Base-by-base conservation (phyloP, 92 coral and sea anemone genomes). In the Plumapathes pennacea region DNA sequence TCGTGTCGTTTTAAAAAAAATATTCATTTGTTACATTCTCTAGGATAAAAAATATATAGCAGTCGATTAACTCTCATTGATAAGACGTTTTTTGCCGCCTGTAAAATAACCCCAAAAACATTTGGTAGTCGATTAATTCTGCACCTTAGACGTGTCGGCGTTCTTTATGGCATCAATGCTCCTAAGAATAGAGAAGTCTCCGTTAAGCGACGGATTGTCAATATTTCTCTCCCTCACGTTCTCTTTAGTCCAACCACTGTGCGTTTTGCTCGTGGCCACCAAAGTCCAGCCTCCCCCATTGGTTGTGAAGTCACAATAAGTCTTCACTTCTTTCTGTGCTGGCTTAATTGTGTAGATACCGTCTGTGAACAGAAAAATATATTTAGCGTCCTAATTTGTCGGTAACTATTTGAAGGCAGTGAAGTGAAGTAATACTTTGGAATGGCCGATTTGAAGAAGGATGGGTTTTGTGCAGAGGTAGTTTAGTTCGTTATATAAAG, bases 241-340 rank as follows among this genome's bases (percentile, higher is more conserved):
- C 12, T 68, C 66, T 14, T 62, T 40, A 14, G 50, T 49, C 84
- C 84, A 77, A 0, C 72, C 77, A 3, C 32, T 60, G 22, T 68
- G 70, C 9, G 77, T 67, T 51, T 70, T 62, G 53, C 84, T 77
- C 10, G 84, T 67, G 13, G 46, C 72, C 25, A 77, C 39, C 36
- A 77, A 38, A 18, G 84, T 68, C 84, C 84, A 77, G n/a, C 84
- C 84, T 12, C 84, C 84, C 9, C 84, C 84, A 10, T 62, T 56
- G 25, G 61, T 57, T 14, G 84, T 60, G 46, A 77, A 47, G 63
- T 77, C 84, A 52, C 84, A 77, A 57, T 77, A 51, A 3, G 84
- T 68, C 58, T 68, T 77, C 11, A 77, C 57, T 9, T 53, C 37
- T 26, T 43, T 38, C 10, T 77, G 77, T 50, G 77, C 71, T n/a